Base-by-base conservation (phyloP, 2,113 vertebrate species). In the Percina caprodes region DNA sequence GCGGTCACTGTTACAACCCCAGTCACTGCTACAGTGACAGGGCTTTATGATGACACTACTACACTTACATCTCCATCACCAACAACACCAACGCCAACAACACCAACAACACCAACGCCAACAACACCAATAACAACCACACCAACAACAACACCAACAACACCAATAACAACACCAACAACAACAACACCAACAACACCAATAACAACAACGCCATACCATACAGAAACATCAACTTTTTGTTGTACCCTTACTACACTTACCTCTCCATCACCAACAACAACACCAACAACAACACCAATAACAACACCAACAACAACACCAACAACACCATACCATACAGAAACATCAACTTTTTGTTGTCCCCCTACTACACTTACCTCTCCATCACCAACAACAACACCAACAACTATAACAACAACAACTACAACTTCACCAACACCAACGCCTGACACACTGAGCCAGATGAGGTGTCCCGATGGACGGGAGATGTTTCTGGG, bases 401-500 rank as follows among this genome's bases (percentile, higher is more conserved):
- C 51, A 52, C 1, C 21, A 54, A 0, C 21, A 54, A 3, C 45
- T 12, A 15, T 15, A 49, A 3, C 48, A 49, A 12, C 71, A 39
- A 8, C 26, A 33, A 26, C 15, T 11, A 15, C 48, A 54, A 24
- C 24, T 14, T 15, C 24, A 55, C 6, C 33, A 35, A 55, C 30
- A 30, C 5, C 21, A 24, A 6, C 5, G 2, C 1, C 46, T n/a
- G 13, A 1, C 2, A 4, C 60, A 10, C 11, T 0, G 0, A 66
- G 52, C 52, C 69, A 59, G 52, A 23, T 21, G 0, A 49, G 66
- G 79, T 81, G 79, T 81, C 63, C 5, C 21, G 18, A 39, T 0
- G 72, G 72, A 42, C 71, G 80, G 80, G 30, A 51, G 45, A 5
- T 49, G 42, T 71, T 65, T 39, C 58, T 45, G n/a, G 80, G 80